A percentile compares a stretch with the other conserved stretches of the same genome.
These are phyloP conservation scores for Lepas anatifera DNA, from an alignment of 2,888 invertebrate species.

Conservation along the genomic window DNA sequence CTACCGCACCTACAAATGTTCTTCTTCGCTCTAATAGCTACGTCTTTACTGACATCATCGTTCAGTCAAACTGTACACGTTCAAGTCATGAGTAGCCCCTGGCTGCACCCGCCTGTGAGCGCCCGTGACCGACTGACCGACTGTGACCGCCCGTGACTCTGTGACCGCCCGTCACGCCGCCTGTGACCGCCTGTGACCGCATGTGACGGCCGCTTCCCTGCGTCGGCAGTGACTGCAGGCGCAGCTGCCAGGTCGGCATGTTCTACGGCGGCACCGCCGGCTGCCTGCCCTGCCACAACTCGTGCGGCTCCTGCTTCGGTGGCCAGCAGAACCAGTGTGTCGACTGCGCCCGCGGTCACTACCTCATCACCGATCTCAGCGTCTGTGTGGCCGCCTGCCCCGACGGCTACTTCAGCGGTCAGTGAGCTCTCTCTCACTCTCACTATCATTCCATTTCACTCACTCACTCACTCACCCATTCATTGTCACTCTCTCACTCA, in stretches of 20 bases:
- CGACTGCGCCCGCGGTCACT: slow-evolving; percentile 33
- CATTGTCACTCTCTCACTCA: too few species aligned
- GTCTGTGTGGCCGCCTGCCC: slow-evolving; percentile 60
- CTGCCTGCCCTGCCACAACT: slow-evolving; percentile 51
- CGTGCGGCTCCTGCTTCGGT: slow-evolving; percentile 55
- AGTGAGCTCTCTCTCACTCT: background rate
- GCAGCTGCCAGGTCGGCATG: slow-evolving; percentile 36
- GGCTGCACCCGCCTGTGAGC: too few species aligned
- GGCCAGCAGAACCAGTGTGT: slow-evolving; percentile 22
- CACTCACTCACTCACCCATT: background rate
- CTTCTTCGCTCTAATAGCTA: too few species aligned
- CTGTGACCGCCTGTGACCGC: too few species aligned
- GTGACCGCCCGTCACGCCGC: too few species aligned
- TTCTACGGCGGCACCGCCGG: slow-evolving; percentile 75
- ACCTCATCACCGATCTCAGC: slow-evolving; percentile 1
- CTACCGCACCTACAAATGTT: too few species aligned
- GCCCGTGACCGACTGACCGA: too few species aligned
- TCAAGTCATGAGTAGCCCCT: too few species aligned
- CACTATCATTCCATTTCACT: background rate
- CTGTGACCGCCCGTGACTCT: too few species aligned
- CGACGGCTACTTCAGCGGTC: slow-evolving; percentile 55
- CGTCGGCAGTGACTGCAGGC: background rate
- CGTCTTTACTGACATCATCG: too few species aligned
- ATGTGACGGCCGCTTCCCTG: background rate
- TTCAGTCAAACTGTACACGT: too few species aligned